Evolutionary conservation across 1,140 invertebrate species (phyloP).

Genomic region (Drosophila ficusphila): DNA sequence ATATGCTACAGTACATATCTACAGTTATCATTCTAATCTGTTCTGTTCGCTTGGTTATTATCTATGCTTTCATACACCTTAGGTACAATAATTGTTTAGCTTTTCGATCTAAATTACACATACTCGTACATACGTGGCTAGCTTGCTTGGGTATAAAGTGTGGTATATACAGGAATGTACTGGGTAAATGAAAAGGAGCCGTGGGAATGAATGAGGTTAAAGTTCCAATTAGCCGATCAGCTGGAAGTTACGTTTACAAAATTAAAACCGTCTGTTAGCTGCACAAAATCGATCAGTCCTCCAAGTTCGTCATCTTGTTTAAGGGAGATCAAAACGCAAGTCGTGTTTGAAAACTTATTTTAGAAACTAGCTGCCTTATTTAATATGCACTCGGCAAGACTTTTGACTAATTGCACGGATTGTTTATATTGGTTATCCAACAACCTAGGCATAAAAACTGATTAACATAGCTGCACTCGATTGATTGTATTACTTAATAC

Average conservation of each 20-base stretch:
- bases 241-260: conserved; percentile 23
- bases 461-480: conserved; percentile 63
- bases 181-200: conserved; percentile 20
- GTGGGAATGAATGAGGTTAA: conserved; percentile 49
- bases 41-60: conserved; percentile 48
- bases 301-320: neutral
- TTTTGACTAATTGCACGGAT: conserved; percentile 78
- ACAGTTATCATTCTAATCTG: conserved; percentile 64
- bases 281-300: neutral
- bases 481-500: conserved; percentile 64
- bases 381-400: conserved; percentile 69
- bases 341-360: conserved; percentile 25
- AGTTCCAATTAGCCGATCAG: conserved; percentile 25
- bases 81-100: conserved; percentile 74
- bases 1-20: conserved; percentile 78
- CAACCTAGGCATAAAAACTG: conserved; percentile 62
- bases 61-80: conserved; percentile 61
- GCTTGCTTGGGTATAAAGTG: conserved; percentile 23
- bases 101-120: conserved; percentile 54
- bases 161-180: conserved; percentile 73
- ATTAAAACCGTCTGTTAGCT: conserved; percentile 7
- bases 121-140: conserved; percentile 30
- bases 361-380: conserved; percentile 52
- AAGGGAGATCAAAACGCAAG: conserved; percentile 24
- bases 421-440: conserved; percentile 26